Percentiles rank a stretch among this genome's conserved stretches.
These are phyloP conservation scores for Caenorhabditis sp. DNA, from an alignment of 2,888 invertebrate species.

Conservation along the genomic window DNA sequence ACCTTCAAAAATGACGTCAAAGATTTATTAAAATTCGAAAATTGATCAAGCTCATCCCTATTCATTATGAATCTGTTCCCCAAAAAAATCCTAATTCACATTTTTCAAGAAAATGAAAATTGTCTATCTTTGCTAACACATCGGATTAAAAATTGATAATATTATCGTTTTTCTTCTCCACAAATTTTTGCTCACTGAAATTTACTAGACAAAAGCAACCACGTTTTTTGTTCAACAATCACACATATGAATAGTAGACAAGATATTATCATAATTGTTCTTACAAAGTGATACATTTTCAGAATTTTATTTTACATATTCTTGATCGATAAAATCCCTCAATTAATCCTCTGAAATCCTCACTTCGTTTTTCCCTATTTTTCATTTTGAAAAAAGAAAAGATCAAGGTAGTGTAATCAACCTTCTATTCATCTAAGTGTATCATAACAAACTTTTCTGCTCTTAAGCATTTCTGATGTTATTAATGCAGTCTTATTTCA, in stretches of 20 bases:
- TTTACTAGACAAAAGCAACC: background rate
- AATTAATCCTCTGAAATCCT: background rate
- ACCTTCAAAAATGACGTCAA: no score
- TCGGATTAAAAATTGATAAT: background rate
- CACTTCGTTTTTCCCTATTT: background rate
- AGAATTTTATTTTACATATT: background rate
- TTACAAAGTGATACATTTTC: background rate
- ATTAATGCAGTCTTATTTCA: no score
- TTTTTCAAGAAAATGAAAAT: background rate
- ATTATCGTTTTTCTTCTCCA: background rate
- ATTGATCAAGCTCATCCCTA: background rate
- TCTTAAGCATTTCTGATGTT: background rate
- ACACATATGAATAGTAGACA: background rate
- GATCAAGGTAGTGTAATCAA: background rate
- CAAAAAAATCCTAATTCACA: background rate
- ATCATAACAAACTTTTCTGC: no score
- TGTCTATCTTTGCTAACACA: background rate
- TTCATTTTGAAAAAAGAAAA: background rate
- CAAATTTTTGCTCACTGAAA: background rate
- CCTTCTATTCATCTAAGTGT: background rate
- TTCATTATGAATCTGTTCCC: background rate
- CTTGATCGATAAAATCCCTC: background rate
- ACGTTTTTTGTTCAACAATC: background rate
- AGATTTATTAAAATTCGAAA: no score
- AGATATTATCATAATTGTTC: background rate